Evolutionary conservation across 2,888 invertebrate species (phyloP).

Genomic region (Andricus quercusramuli): DNA sequence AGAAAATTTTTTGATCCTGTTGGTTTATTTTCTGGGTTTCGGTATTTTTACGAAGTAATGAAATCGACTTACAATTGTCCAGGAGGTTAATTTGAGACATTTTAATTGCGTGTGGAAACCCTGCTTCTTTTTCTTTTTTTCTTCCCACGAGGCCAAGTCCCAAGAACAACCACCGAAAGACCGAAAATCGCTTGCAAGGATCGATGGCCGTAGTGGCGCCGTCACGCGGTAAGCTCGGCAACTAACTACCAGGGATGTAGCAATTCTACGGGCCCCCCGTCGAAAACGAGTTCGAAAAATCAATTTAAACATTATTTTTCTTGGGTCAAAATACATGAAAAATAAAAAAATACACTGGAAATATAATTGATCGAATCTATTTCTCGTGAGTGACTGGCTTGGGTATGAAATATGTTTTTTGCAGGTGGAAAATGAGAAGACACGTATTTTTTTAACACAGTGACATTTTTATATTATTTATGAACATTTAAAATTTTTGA

Average conservation of each 20-base stretch:
- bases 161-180: background rate
- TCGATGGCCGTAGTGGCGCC: slow-evolving; percentile 1
- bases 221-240: background rate
- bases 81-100: slow-evolving; percentile 16
- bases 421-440: too few relatives aligned
- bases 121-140: background rate
- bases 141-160: background rate
- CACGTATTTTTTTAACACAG: too few relatives aligned
- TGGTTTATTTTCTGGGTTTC: background rate
- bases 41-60: background rate
- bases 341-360: too few relatives aligned
- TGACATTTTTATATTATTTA: too few relatives aligned
- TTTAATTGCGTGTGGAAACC: background rate
- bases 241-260: background rate
- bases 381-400: too few relatives aligned
- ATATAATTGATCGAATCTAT: too few relatives aligned
- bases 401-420: too few relatives aligned
- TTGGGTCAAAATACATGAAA: too few relatives aligned
- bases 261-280: background rate
- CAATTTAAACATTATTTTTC: too few relatives aligned
- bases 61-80: slow-evolving; percentile 14
- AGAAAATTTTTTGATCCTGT: background rate
- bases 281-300: too few relatives aligned
- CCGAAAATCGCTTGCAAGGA: background rate
- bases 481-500: too few relatives aligned